These are phyloP conservation scores for Limnephilus lunatus DNA, from an alignment of 2,888 invertebrate species.

Conservation along the genomic window DNA sequence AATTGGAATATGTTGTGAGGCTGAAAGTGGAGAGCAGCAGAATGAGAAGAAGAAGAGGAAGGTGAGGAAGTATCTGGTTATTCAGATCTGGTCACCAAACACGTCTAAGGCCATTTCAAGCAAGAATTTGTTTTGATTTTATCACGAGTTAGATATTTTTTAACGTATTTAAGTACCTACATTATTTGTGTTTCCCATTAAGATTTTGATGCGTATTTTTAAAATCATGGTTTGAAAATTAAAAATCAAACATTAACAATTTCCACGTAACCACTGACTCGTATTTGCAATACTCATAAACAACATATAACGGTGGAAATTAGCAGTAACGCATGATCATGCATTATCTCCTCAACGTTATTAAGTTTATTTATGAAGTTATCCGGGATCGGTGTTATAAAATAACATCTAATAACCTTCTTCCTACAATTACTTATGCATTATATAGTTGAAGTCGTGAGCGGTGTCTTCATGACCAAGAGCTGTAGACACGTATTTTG, in stretches of 20 bases:
- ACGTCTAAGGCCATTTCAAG: no score
- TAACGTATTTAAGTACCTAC: neutral
- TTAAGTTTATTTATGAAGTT: neutral
- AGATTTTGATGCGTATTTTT: neutral
- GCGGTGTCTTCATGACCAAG: conserved; percentile 14
- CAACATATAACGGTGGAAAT: neutral
- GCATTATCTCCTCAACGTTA: neutral
- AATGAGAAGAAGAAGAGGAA: no score
- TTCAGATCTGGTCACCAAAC: no score
- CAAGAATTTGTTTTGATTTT: no score
- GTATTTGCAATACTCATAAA: neutral
- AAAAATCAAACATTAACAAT: neutral
- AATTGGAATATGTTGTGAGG: no score
- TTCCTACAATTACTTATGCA: conserved; percentile 25
- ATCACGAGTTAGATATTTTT: no score
- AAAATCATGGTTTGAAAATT: neutral
- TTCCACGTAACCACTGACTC: neutral
- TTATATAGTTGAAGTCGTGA: conserved; percentile 27
- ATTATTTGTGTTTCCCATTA: neutral
- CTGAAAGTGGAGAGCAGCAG: no score
- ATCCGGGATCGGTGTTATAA: conserved; percentile 12
- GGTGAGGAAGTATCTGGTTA: no score
- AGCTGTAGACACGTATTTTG: neutral
- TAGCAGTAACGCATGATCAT: neutral
- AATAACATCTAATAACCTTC: conserved; percentile 1